These are phyloP conservation scores for Colossoma macropomum DNA, from an alignment of 2,113 vertebrate species.

Conservation along the genomic window DNA sequence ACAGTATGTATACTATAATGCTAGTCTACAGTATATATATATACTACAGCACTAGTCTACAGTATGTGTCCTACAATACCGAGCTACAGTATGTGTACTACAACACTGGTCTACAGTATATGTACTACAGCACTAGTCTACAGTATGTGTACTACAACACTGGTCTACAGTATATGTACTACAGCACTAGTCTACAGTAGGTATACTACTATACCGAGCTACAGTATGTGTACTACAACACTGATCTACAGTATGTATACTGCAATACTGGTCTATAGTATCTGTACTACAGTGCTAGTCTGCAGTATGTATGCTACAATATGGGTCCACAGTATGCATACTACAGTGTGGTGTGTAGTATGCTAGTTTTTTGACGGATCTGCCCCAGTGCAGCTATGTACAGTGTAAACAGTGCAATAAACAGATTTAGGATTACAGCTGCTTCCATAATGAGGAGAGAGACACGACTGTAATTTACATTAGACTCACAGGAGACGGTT, in stretches of 20 bases:
- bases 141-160: background rate
- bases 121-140: background rate
- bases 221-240: too few species aligned
- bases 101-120: background rate
- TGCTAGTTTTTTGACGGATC: background rate
- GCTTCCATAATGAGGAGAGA: constrained; percentile 63
- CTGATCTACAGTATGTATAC: background rate
- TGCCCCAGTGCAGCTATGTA: background rate
- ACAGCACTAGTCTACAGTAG: background rate
- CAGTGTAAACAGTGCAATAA: constrained; percentile 62
- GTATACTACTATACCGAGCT: too few species aligned
- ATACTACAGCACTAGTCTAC: background rate
- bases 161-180: background rate
- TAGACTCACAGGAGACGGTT: constrained; percentile 76
- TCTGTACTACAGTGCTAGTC: too few species aligned
- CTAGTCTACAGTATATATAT: background rate
- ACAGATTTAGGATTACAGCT: constrained; percentile 81
- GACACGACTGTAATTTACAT: constrained; percentile 76
- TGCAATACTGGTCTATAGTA: background rate
- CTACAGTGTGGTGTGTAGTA: background rate
- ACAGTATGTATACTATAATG: background rate
- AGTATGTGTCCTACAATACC: background rate
- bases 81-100: background rate
- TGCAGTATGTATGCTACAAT: background rate
- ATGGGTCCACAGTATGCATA: background rate